These are phyloP conservation scores for Onychorhynchus coronatus DNA, from an alignment of 2,113 vertebrate genomes.

Conservation along the genomic window DNA sequence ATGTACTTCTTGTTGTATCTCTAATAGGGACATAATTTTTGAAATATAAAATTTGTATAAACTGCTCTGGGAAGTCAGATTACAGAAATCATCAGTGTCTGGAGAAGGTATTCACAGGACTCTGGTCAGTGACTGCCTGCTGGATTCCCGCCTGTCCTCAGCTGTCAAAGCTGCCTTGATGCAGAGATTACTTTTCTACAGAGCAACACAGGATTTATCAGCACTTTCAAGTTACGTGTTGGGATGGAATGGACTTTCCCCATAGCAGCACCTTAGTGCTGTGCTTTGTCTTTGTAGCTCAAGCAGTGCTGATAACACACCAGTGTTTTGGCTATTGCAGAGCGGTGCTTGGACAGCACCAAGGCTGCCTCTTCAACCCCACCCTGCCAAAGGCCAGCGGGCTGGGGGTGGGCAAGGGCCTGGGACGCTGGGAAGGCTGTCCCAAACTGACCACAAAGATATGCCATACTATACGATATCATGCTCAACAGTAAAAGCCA, in stretches of 20 bases:
- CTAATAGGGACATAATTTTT: not conserved
- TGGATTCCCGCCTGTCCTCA: not conserved
- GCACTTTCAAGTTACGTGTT: not conserved
- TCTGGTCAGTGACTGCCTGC: not conserved
- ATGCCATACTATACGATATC: not conserved
- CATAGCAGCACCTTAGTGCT: not conserved
- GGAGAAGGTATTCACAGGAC: not conserved
- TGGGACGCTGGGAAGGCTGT: not conserved
- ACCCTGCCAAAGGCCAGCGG: not conserved
- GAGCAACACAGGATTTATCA: not conserved
- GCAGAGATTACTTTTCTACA: not conserved
- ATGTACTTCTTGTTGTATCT: not conserved
- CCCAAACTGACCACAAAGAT: not conserved
- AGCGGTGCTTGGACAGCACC: not conserved
- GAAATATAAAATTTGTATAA: not conserved
- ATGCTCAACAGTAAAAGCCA: not conserved
- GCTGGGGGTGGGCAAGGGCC: not conserved
- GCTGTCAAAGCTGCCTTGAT: not conserved
- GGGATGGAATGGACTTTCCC: not conserved
- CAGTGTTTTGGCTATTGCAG: not conserved
- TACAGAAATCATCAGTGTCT: not conserved
- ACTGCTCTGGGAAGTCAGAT: not conserved
- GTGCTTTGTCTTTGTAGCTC: not conserved
- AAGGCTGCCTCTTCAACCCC: not conserved
- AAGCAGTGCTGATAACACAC: not conserved